phyloP scores from a whole-genome alignment of 2,797 vertebrate genomes.

The Phoebastria nigripes region DNA sequence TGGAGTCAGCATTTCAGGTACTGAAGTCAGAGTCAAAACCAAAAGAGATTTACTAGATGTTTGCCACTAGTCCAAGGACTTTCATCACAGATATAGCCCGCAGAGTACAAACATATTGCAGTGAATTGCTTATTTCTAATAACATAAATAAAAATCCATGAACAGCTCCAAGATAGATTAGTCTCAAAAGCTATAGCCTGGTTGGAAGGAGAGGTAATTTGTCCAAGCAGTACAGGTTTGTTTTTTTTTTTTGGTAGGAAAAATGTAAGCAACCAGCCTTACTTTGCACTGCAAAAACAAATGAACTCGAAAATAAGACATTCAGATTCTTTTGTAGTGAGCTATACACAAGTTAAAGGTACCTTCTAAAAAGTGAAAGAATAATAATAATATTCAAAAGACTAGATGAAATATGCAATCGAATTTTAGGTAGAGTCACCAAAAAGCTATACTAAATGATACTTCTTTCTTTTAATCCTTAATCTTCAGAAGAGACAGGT shows the following conservation, averaged over 20 bases:
- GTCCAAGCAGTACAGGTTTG: background rate
- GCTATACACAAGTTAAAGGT: background rate
- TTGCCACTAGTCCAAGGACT: background rate
- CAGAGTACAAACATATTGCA: background rate
- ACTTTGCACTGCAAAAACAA: background rate
- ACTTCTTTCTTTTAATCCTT: background rate
- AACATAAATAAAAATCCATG: background rate
- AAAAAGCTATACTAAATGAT: background rate
- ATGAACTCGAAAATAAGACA: background rate
- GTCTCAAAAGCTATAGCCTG: background rate
- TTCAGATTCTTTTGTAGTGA: background rate
- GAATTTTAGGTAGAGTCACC: background rate
- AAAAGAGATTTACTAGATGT: background rate
- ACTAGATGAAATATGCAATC: background rate
- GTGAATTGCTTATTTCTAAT: background rate
- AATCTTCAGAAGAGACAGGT: background rate
- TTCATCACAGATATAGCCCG: background rate
- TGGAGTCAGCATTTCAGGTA: background rate
- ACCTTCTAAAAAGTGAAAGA: background rate
- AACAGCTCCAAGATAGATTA: background rate
- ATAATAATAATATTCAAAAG: background rate
- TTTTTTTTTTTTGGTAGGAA: background rate
- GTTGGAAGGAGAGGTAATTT: background rate
- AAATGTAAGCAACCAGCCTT: background rate
- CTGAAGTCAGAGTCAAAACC: background rate